Conservation (phyloP, 1,140 invertebrate genomes). For the Maniola jurtina region DNA sequence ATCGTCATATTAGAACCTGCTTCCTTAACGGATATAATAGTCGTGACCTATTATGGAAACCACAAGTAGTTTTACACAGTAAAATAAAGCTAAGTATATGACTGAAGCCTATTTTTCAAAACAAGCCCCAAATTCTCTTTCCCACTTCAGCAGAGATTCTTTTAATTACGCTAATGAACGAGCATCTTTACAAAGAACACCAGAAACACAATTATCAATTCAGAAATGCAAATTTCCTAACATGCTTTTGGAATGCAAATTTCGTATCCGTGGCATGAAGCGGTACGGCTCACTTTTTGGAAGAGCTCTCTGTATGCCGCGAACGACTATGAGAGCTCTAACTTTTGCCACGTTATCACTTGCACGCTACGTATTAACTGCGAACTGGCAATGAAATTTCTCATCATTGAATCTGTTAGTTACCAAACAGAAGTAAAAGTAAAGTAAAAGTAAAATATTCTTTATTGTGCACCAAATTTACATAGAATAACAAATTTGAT, state of each 20-base stretch:
- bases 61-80: no score
- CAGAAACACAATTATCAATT: slow-evolving; percentile 12
- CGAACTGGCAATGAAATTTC: not conserved
- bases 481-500: no score
- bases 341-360: slow-evolving; percentile 7
- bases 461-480: no score
- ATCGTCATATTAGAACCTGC: no score
- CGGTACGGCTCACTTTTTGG: slow-evolving; percentile 3
- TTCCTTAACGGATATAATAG: no score
- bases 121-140: not conserved
- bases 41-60: no score
- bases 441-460: no score
- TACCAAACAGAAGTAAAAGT: not conserved
- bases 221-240: slow-evolving; percentile 10
- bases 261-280: slow-evolving; percentile 4
- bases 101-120: no score
- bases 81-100: no score
- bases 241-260: slow-evolving; percentile 11
- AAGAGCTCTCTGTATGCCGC: slow-evolving; percentile 1
- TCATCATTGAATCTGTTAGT: not conserved
- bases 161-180: not conserved
- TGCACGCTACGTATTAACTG: not conserved
- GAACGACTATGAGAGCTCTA: not conserved
- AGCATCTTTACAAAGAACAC: not conserved
- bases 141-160: not conserved